A percentile compares a stretch with the other conserved stretches of the same genome.
Conservation (phyloP, 1,140 invertebrate genomes). For the Nymphalis io region DNA sequence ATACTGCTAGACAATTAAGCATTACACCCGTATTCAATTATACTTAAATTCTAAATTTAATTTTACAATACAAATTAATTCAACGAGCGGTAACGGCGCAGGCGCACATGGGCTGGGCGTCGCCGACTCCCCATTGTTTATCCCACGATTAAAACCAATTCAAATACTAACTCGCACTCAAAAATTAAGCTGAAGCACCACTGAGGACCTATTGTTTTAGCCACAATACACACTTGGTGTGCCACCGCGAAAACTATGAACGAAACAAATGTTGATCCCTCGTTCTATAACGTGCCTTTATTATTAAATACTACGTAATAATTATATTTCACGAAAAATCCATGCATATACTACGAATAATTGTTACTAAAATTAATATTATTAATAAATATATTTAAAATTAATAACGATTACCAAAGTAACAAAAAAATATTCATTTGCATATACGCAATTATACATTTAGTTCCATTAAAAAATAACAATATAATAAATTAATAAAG, state of each 20-base stretch:
- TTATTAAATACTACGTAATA: background rate
- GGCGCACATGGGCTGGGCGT: constrained; percentile 66
- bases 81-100: constrained; percentile 43
- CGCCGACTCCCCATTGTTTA: constrained; percentile 73
- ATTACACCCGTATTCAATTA: constrained; percentile 33
- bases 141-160: constrained; percentile 79
- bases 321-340: too few species aligned
- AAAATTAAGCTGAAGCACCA: constrained; percentile 77
- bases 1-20: constrained; percentile 23
- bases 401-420: too few species aligned
- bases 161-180: constrained; percentile 78
- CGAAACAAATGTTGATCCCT: constrained; percentile 18
- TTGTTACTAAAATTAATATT: too few species aligned
- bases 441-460: too few species aligned
- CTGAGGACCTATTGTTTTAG: constrained; percentile 72
- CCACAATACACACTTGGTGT: constrained; percentile 67
- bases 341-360: too few species aligned
- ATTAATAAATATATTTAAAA: too few species aligned
- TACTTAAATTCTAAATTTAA: constrained; percentile 30
- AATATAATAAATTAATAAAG: too few species aligned
- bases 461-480: too few species aligned
- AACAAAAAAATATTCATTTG: too few species aligned
- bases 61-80: constrained; percentile 43
- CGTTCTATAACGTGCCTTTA: constrained; percentile 6
- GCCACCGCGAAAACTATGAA: constrained; percentile 49